Evolutionary conservation across 2,113 vertebrate species (phyloP).

Genomic region (Oncorhynchus mykiss): DNA sequence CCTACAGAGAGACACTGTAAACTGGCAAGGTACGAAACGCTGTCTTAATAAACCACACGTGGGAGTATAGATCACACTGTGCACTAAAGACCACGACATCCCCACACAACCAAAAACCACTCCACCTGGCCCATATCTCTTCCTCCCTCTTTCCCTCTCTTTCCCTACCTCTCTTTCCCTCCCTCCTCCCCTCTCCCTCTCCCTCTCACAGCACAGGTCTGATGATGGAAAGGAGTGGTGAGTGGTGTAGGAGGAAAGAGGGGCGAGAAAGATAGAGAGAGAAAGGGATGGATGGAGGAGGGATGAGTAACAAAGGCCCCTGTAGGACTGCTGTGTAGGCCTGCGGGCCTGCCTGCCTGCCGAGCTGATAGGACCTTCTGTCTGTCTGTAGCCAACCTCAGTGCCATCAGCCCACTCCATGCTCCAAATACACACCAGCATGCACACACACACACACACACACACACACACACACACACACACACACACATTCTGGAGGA

Average conservation of each 20-base stretch:
- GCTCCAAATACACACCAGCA: conserved; percentile 2
- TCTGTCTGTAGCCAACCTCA: conserved; percentile 22
- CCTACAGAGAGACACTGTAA: too few species aligned
- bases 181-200: conserved; percentile 10
- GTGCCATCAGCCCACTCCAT: neutral
- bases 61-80: too few species aligned
- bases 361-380: conserved; percentile 40
- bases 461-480: conserved; percentile 14
- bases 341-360: conserved; percentile 44
- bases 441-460: conserved; percentile 13
- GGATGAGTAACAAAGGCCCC: conserved; percentile 28
- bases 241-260: neutral
- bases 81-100: too few species aligned
- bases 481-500: conserved; percentile 33
- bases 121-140: conserved; percentile 5
- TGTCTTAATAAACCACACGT: too few species aligned
- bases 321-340: conserved; percentile 37
- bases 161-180: conserved; percentile 1
- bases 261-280: conserved; percentile 16
- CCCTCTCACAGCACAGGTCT: conserved; percentile 25
- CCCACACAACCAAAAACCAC: neutral
- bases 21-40: too few species aligned
- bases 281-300: neutral
- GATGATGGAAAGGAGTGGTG: conserved; percentile 7
- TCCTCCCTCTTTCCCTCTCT: conserved; percentile 7